Base-by-base conservation (phyloP, 2,888 invertebrate genomes). In the Idaea dimidiata region DNA sequence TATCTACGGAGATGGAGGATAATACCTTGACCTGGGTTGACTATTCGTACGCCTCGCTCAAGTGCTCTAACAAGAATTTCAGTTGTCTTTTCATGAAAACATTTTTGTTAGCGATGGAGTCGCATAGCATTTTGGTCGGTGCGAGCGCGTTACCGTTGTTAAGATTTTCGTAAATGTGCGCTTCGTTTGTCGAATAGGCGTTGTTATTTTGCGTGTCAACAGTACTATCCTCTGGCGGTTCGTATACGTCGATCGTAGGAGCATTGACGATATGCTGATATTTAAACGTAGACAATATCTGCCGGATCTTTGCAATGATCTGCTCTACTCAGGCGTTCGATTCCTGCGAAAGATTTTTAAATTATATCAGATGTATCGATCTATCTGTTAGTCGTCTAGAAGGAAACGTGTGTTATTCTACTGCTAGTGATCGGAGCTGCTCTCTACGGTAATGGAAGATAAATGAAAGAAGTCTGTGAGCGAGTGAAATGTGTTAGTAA, bases 311-410 rank as follows among this genome's bases (percentile, higher is more conserved):
- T 95, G 95, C 95, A 95, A 95, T 95, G 94, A 96, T 96, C 95
- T 95, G 95, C 94, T 95, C 95, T 94, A 96, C 96, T 96, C 96
- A 96, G 96, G 96, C 96, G 94, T 96, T 96, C 91, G 96, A 96
- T 93, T 96, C 96, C 95, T 95, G 91, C 78, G 93, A 94, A 87
- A 88, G 83, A 88, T 89, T 89, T 84, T 76, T 87, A 88, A 91
- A 85, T 80, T 82, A 77, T 84, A 84, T 88, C 85, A 87, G 76
- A 82, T 81, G 80, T 62, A 74, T 76, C 70, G 72, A 68, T 72
- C 68, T 66, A 66, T 74, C 70, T 75, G 75, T 67, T 68, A 72
- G 70, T 75, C 73, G 83, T 87, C 18, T 56, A 56, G 86, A 85
- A 74, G 69, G 80, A 75, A 76, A 77, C 78, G 59, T 72, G 43